Evolutionary conservation across 2,113 vertebrate species (phyloP), one percentile per base, ranked within the genome.

Genomic region (Helogale parvula): DNA sequence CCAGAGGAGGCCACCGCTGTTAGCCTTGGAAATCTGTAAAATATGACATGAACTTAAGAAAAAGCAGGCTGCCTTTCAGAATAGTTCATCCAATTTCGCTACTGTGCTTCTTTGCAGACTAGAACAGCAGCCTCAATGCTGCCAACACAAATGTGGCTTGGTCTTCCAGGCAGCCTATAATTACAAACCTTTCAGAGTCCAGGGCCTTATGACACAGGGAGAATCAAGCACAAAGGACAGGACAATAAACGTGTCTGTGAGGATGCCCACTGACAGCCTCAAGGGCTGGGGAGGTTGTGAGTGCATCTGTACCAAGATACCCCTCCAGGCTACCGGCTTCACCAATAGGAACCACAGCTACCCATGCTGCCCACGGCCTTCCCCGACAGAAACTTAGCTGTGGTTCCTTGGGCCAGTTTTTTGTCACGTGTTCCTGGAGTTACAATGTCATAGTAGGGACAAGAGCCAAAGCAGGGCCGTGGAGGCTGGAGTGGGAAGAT

Each of bases 21-120:
- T 76, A 50, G 74, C 33, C 27, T 87, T 66, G 50, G 52, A 89
- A 92, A 76, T 81, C 14, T 95, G 13, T 65, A 35, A 45, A 95
- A 83, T 45, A 33, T 14, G 71, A 90, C 81, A 60, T 41, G 33
- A 92, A 68, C 68, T 94, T 96, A 41, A 77, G 82, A 41, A 77
- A 85, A 95, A 71, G 66, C 7, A 95, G 63, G n/a, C 71, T 27
- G 50, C 33, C 31, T 86, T 92, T 95, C 94, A 27, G 35, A 86
- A n/a, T 25, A 35, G 85, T 66, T 92, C 33, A 68, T 57, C 38
- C 33, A 38, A 14, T 84, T 92, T 95, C 66, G 45, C 66, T 88
- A 69, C 35, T 33, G 15, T 60, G 65, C 50, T 72, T 77, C 93
- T 90, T 84, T 94, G 69, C 12, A 71, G 45, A 94, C 69, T 25